Percentiles rank a stretch among this genome's conserved stretches.
phyloP scores from a whole-genome alignment of 1,140 invertebrate species.

The Calycopis cecrops region DNA sequence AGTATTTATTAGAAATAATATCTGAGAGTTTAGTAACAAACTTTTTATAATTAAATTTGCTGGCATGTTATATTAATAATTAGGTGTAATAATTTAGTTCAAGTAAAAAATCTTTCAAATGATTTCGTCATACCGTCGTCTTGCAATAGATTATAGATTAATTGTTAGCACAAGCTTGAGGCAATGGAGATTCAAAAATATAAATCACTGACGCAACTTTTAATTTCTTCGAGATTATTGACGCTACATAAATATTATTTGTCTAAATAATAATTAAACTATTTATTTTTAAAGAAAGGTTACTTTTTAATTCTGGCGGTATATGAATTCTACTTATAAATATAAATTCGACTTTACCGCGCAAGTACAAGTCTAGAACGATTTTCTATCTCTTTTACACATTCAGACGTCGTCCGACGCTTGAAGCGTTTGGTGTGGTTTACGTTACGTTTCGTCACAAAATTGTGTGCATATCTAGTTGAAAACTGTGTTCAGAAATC shows the following conservation, averaged over 20 bases:
- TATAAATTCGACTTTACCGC: conserved; percentile 62
- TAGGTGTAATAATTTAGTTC: too few species aligned
- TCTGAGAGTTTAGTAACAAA: too few species aligned
- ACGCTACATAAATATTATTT: not conserved
- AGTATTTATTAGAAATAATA: too few species aligned
- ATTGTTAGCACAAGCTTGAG: too few species aligned
- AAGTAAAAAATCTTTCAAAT: not conserved
- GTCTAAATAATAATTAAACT: not conserved
- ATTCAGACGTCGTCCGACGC: conserved; percentile 40
- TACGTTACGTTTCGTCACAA: conserved; percentile 55
- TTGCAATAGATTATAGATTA: too few species aligned
- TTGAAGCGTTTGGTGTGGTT: conserved; percentile 41
- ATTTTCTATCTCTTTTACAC: conserved; percentile 51
- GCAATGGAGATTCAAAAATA: too few species aligned
- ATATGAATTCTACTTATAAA: not conserved
- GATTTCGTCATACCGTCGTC: not conserved
- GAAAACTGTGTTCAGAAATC: conserved; percentile 50
- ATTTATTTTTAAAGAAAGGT: not conserved
- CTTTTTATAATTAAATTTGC: too few species aligned
- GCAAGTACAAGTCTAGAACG: conserved; percentile 59
- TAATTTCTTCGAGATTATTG: not conserved
- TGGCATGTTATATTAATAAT: not conserved
- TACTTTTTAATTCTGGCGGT: not conserved
- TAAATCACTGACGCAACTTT: not conserved
- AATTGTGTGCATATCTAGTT: conserved; percentile 46